These are phyloP conservation scores for Zeugodacus cucurbitae DNA, from an alignment of 1,140 invertebrate species.

Conservation along the genomic window DNA sequence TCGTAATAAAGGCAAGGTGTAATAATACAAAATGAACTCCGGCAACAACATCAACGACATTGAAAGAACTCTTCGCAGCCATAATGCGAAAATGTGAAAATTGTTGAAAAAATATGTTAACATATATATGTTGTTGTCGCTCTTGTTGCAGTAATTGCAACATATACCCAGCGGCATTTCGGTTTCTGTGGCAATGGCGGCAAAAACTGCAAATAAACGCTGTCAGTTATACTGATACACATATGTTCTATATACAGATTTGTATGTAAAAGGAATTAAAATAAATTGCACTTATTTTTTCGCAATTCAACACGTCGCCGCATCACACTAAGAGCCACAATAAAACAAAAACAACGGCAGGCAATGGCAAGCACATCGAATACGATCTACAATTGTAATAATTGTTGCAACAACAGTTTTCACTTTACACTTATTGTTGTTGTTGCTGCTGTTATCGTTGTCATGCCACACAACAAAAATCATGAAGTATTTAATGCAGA, in stretches of 20 bases:
- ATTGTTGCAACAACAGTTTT: conserved; percentile 33
- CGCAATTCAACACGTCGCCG: conserved; percentile 42
- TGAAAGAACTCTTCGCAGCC: neutral
- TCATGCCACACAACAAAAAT: neutral
- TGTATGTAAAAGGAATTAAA: conserved; percentile 32
- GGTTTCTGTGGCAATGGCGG: neutral
- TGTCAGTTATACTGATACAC: neutral
- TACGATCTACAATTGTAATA: neutral
- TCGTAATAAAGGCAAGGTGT: neutral
- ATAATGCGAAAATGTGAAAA: neutral
- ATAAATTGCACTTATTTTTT: conserved; percentile 34
- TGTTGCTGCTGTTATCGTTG: neutral
- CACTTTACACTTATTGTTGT: neutral
- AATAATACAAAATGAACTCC: neutral
- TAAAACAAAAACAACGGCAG: conserved; percentile 19
- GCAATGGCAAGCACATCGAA: neutral
- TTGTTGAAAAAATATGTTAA: conserved; percentile 1
- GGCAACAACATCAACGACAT: neutral
- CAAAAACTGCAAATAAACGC: neutral
- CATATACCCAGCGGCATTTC: conserved; percentile 3
- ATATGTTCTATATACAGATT: neutral
- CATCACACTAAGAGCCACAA: conserved; percentile 8
- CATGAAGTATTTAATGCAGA: conserved; percentile 14
- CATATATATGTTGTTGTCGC: neutral
- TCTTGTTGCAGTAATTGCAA: conserved; percentile 34